Base-by-base conservation (phyloP, 2,888 invertebrate genomes). In the Melanostoma scalare region DNA sequence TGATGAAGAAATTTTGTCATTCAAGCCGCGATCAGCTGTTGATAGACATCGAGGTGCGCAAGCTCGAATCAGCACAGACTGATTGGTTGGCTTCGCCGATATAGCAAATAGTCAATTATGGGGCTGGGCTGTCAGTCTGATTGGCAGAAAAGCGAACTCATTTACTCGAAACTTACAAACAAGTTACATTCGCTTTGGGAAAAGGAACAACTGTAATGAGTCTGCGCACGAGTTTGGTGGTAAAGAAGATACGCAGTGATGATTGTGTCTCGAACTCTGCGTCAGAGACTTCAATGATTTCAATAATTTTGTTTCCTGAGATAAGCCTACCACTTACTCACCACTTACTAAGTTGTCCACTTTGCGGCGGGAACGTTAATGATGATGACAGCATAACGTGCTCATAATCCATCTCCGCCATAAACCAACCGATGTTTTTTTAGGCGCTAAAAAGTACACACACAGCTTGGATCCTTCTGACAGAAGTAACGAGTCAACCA, bases 371-470 rank as follows among this genome's bases (percentile, higher is more conserved):
- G 44, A 38, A 55, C 53, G 74, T 65, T 84, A 84, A 84, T 84
- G 84, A 84, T 84, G 75, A 84, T 84, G 84, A 84, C 79, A 84
- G 71, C 69, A 84, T 84, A 84, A 84, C 84, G 79, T 84, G 84
- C 84, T 79, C 84, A 84, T 84, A 84, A 84, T 84, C 84, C 84
- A 84, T 84, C 84, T 84, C 71, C 75, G 78, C 56, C 35, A 10
- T 46, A 50, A 38, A 50, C 9, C 50, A 38, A 50, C 9, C 50
- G 30, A 38, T 36, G 8, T 58, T 42, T 30, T 36, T 48, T 0
- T 48, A 35, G 38, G 44, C 30, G 48, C 55, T 46, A 8, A 42
- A 6, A 40, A 46, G 8, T 48, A 35, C 53, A 53, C 53, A 44
- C 44, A 46, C 53, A 67, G 53, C 52, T 42, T 55, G 38, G 52